Evolutionary conservation across 2,888 invertebrate species (phyloP).

Genomic region (Troides helena): DNA sequence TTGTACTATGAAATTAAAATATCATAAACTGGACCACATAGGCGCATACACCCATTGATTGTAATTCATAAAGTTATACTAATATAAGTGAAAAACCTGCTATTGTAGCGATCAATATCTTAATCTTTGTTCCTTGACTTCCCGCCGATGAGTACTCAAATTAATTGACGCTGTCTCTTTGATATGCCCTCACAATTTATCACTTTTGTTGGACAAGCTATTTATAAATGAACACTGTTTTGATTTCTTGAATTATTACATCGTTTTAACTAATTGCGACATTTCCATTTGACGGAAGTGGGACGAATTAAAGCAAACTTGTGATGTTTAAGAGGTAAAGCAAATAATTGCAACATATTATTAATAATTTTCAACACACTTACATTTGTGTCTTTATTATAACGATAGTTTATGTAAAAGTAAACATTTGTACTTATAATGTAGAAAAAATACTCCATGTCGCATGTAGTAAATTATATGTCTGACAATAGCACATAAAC

Average conservation of each 20-base stretch:
- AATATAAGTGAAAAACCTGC: not conserved
- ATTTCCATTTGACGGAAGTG: constrained; percentile 9
- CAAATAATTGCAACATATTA: not conserved
- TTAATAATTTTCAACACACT: not conserved
- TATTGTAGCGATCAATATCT: constrained; percentile 24
- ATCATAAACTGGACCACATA: too few relatives aligned
- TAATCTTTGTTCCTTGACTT: constrained; percentile 49
- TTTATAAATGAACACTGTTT: constrained; percentile 47
- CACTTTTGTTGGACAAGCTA: constrained; percentile 52
- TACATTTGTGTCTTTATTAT: not conserved
- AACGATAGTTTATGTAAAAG: too few relatives aligned
- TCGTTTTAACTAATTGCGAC: constrained; percentile 28
- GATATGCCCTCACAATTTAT: constrained; percentile 54
- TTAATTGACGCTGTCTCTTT: constrained; percentile 58
- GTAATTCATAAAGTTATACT: constrained; percentile 1
- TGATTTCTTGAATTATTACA: constrained; percentile 37
- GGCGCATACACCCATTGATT: too few relatives aligned
- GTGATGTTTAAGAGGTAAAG: constrained; percentile 4
- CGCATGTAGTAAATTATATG: not conserved
- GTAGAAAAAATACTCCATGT: not conserved
- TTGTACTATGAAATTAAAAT: too few relatives aligned
- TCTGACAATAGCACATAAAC: constrained; percentile 9
- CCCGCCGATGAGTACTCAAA: constrained; percentile 45
- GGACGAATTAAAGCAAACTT: constrained; percentile 16
- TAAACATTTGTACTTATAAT: not conserved